These are phyloP conservation scores for Tapirus terrestris DNA, from an alignment of 2,113 vertebrate genomes.

Conservation along the genomic window DNA sequence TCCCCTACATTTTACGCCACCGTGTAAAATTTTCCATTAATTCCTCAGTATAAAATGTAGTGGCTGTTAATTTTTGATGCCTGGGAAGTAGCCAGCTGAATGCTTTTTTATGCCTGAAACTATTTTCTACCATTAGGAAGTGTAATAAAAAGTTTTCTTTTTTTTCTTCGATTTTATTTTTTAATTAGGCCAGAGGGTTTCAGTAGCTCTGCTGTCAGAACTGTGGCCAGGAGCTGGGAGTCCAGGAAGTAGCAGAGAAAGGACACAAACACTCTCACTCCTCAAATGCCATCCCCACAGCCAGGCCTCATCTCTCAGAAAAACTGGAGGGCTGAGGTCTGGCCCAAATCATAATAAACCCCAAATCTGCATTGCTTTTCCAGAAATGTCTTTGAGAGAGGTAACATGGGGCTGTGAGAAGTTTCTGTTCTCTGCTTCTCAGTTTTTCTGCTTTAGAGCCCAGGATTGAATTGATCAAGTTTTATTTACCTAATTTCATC, in stretches of 20 bases:
- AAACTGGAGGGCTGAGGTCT: background rate
- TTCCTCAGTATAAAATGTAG: slow-evolving; percentile 78
- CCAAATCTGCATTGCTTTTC: background rate
- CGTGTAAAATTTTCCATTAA: slow-evolving; percentile 76
- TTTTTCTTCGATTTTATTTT: slow-evolving; percentile 69
- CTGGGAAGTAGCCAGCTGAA: slow-evolving; percentile 70
- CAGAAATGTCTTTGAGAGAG: background rate
- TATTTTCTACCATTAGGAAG: slow-evolving; percentile 66
- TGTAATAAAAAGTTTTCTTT: slow-evolving; percentile 60
- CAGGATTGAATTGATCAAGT: background rate
- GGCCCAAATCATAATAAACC: background rate
- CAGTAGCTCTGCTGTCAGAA: background rate
- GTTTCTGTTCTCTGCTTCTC: background rate
- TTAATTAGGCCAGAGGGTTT: slow-evolving; percentile 61
- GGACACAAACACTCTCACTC: background rate
- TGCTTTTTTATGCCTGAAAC: slow-evolving; percentile 67
- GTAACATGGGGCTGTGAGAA: background rate
- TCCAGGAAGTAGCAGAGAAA: background rate
- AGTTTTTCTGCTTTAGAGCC: background rate
- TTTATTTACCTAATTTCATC: background rate
- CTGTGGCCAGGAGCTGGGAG: background rate
- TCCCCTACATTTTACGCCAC: slow-evolving; percentile 65
- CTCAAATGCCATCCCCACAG: background rate
- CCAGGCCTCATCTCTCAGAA: background rate
- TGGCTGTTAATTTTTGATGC: slow-evolving; percentile 73